phyloP scores from a whole-genome alignment of 2,888 invertebrate genomes.

The Ferrisia virgata region DNA sequence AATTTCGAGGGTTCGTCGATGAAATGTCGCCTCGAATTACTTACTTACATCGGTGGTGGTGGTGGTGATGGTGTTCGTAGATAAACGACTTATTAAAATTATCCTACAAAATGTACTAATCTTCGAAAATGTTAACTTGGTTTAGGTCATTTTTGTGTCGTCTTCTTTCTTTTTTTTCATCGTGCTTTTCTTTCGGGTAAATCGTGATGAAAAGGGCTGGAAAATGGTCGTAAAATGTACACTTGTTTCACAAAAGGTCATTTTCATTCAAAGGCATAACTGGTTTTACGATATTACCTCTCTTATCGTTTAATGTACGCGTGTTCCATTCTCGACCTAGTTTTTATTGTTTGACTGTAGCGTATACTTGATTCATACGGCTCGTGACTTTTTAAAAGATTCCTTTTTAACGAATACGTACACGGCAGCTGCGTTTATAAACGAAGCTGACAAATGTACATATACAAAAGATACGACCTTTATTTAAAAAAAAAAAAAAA shows the following conservation, averaged over 20 bases:
- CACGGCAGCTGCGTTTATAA: not conserved
- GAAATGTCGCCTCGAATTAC: not conserved
- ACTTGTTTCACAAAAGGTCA: conserved; percentile 10
- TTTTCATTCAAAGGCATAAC: not conserved
- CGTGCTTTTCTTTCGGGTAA: not conserved
- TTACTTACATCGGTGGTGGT: too few relatives aligned
- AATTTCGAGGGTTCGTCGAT: conserved; percentile 1
- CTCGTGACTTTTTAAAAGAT: not conserved
- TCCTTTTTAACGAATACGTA: not conserved
- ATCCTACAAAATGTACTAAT: not conserved
- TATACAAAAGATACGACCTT: not conserved
- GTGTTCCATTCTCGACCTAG: not conserved
- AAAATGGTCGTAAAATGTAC: not conserved
- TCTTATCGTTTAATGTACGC: not conserved
- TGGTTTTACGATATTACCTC: not conserved
- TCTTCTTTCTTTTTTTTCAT: not conserved
- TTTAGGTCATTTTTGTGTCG: not conserved
- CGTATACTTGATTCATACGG: not conserved
- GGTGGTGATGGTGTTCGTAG: not conserved
- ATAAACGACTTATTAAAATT: conserved; percentile 3
- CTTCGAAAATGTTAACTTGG: not conserved
- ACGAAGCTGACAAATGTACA: not conserved
- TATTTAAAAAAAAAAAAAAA: not conserved
- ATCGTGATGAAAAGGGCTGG: not conserved
- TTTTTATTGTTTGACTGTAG: not conserved